phyloP scores from a whole-genome alignment of 2,113 vertebrate species.

The Vireo altiloquus region DNA sequence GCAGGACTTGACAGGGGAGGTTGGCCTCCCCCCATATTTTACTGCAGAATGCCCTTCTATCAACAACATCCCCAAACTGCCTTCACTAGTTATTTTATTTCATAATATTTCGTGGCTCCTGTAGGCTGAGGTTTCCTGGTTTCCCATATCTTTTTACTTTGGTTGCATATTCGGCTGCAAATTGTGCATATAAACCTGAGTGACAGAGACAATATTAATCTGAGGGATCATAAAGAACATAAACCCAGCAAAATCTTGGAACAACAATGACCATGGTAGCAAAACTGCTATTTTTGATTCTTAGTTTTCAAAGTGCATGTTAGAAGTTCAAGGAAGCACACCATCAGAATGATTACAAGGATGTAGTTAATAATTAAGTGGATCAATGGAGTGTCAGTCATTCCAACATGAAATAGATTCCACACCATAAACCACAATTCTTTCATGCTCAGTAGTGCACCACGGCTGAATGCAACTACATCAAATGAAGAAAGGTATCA shows the following conservation, averaged over 20 bases:
- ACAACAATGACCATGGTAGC: neutral
- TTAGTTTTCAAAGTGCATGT: neutral
- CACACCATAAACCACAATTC: conserved; percentile 22
- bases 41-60: neutral
- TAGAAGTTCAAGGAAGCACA: neutral
- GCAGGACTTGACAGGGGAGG: neutral
- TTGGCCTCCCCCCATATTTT: neutral
- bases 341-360: neutral
- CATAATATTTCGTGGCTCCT: neutral
- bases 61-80: neutral
- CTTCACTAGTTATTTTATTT: neutral
- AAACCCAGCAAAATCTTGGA: neutral
- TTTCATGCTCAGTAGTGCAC: conserved; percentile 12
- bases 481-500: neutral
- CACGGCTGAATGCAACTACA: neutral
- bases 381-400: conserved; percentile 26
- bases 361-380: conserved; percentile 29
- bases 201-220: neutral
- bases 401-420: neutral
- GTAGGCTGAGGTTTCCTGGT: neutral
- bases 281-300: neutral
- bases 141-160: neutral
- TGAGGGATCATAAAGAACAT: neutral
- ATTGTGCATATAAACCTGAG: neutral
- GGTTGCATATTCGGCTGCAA: neutral